phyloP scores from a whole-genome alignment of 2,888 invertebrate species.

The Andrena dorsata region DNA sequence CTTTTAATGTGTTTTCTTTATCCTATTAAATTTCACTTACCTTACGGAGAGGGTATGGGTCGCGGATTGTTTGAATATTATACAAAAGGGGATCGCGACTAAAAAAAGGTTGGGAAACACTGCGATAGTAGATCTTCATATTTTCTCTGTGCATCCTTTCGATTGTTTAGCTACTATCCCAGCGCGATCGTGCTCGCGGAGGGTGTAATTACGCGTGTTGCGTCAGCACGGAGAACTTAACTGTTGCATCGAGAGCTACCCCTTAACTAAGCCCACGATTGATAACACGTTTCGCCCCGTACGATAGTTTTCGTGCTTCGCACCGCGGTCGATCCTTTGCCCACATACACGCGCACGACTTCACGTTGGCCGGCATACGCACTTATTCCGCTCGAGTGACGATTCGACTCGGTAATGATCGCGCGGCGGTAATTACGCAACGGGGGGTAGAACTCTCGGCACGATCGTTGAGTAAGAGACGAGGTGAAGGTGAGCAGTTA shows the following conservation, averaged over 20 bases:
- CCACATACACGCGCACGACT: slow-evolving; percentile 1
- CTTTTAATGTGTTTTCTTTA: too few relatives aligned
- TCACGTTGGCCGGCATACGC: slow-evolving; percentile 54
- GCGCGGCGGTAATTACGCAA: slow-evolving; percentile 69
- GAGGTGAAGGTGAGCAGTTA: slow-evolving; percentile 78
- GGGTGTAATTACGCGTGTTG: slow-evolving; percentile 17
- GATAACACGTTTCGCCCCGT: slow-evolving; percentile 17
- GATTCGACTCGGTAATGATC: slow-evolving; percentile 75
- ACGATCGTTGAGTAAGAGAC: slow-evolving; percentile 74
- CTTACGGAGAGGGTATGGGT: too few relatives aligned
- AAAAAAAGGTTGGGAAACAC: too few relatives aligned
- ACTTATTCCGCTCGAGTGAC: slow-evolving; percentile 76
- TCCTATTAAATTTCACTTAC: too few relatives aligned
- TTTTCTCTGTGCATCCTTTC: not conserved
- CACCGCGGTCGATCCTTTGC: not conserved
- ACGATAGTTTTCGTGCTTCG: slow-evolving; percentile 36
- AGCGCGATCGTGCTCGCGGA: not conserved
- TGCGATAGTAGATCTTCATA: too few relatives aligned
- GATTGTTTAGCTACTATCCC: slow-evolving; percentile 17
- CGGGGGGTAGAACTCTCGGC: slow-evolving; percentile 67
- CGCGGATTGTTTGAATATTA: too few relatives aligned
- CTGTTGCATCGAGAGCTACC: slow-evolving; percentile 10
- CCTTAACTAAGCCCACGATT: not conserved
- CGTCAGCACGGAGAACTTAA: slow-evolving; percentile 9
- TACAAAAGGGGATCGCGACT: too few relatives aligned